Evolutionary conservation across 2,113 vertebrate genomes (phyloP), one percentile per base, ranked within the genome.

Genomic region (Brachypodius melanocephalos): DNA sequence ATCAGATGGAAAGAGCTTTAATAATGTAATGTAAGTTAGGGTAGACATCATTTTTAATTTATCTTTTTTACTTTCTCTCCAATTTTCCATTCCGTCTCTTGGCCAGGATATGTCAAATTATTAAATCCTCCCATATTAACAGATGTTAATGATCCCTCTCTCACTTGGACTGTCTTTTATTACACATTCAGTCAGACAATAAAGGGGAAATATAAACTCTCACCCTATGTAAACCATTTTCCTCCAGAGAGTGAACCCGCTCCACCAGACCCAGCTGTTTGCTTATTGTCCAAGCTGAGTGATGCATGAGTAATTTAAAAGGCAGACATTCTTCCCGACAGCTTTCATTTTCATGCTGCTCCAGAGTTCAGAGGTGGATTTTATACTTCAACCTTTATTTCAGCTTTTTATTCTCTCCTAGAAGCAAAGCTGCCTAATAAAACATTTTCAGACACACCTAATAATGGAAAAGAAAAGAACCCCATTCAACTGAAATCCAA

Each of bases 1-100:
- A 96, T 95, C 78, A 90, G 67, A 96, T 84, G 80, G 95, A 80
- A 90, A 93, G 83, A 96, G 90, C 69, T 93, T 93, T 87, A 90
- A 94, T 88, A 93, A 94, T 78, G 73, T 77, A 93, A 95, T 91
- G 73, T 96, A 93, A 91, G 83, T 93, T 90, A 95, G 86, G 84
- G 75, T 83, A 86, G 81, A 92, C 82, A 91, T 92, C 76, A 57
- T 84, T 96, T 94, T 93, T 96, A 93, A 92, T 94, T 88, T 88
- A 74, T 83, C 63, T 72, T 68, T 66, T 90, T 65, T 46, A 61
- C 55, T 57, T 59, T 49, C 42, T 67, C 40, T 86, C 32, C 4
- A 0, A 61, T 85, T 93, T 82, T 38, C 62, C 62, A 85, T 66
- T 26, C 77, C 32, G 34, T 96, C 66, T 75, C 95, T 67, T 61